These are phyloP conservation scores for Spea multiplicata DNA, from an alignment of 2,113 vertebrate genomes.

Conservation along the genomic window DNA sequence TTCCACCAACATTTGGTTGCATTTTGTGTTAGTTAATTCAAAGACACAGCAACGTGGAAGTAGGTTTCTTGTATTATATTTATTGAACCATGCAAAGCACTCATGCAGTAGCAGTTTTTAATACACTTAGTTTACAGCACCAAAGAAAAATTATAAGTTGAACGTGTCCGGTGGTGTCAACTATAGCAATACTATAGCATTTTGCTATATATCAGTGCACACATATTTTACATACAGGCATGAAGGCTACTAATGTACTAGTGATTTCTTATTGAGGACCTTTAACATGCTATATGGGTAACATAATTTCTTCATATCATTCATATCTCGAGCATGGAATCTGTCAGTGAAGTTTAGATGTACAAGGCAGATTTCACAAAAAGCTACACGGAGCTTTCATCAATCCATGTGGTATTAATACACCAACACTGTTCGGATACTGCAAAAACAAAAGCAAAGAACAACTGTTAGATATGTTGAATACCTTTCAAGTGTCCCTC, in stretches of 20 bases:
- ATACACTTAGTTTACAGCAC: not conserved
- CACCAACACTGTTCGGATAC: not conserved
- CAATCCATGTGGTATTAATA: slow-evolving; percentile 13
- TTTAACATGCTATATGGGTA: slow-evolving; percentile 1
- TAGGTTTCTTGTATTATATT: too few relatives aligned
- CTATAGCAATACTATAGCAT: too few relatives aligned
- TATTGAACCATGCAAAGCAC: not conserved
- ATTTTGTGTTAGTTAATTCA: too few relatives aligned
- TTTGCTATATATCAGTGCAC: not conserved
- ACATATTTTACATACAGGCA: not conserved
- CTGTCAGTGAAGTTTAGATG: not conserved
- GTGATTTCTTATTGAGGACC: not conserved
- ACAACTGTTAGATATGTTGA: not conserved
- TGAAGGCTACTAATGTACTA: not conserved
- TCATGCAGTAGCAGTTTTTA: not conserved
- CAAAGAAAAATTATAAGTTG: not conserved
- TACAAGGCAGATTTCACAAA: not conserved
- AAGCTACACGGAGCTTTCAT: not conserved
- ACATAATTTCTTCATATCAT: not conserved
- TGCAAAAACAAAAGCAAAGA: slow-evolving; percentile 9
- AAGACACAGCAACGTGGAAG: too few relatives aligned
- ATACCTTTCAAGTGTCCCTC: not conserved
- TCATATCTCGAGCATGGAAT: not conserved
- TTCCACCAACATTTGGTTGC: too few relatives aligned
- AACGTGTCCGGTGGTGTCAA: not conserved